These are phyloP conservation scores for Liopterus haemorrhoidalis DNA, from an alignment of 2,888 invertebrate genomes.

Conservation along the genomic window DNA sequence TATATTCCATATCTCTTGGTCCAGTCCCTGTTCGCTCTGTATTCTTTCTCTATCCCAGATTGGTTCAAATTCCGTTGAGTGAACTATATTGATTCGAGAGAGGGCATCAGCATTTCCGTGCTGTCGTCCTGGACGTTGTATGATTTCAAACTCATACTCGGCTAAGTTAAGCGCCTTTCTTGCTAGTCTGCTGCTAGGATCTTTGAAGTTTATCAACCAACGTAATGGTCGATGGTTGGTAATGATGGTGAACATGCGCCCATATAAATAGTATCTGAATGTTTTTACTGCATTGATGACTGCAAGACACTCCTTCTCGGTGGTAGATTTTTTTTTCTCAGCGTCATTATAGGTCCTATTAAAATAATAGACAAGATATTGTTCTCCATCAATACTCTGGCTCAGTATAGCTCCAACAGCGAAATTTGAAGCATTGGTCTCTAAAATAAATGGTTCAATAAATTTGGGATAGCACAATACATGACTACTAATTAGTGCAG, in stretches of 20 bases:
- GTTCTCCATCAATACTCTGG: constrained; percentile 1
- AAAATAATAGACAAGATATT: constrained; percentile 28
- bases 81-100: constrained; percentile 2
- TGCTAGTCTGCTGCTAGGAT: constrained; percentile 26
- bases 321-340: constrained; percentile 28
- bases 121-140: constrained; percentile 9
- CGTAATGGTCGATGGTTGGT: constrained; percentile 31
- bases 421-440: constrained; percentile 8
- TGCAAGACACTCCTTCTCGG: constrained; percentile 31
- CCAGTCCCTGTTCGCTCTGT: constrained; percentile 1
- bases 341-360: constrained; percentile 27
- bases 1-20: background rate
- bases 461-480: constrained; percentile 12
- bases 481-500: background rate
- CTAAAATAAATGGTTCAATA: constrained; percentile 12
- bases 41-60: constrained; percentile 8
- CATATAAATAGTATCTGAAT: constrained; percentile 32
- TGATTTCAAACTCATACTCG: constrained; percentile 11
- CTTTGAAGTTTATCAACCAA: constrained; percentile 26
- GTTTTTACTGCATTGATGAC: constrained; percentile 29
- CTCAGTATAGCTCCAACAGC: constrained; percentile 7
- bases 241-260: constrained; percentile 28
- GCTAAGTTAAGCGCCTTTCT: constrained; percentile 23
- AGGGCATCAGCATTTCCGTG: constrained; percentile 12
- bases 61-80: constrained; percentile 2